These are phyloP conservation scores for Syngnathus floridae DNA, from an alignment of 2,113 vertebrate species.

Conservation along the genomic window DNA sequence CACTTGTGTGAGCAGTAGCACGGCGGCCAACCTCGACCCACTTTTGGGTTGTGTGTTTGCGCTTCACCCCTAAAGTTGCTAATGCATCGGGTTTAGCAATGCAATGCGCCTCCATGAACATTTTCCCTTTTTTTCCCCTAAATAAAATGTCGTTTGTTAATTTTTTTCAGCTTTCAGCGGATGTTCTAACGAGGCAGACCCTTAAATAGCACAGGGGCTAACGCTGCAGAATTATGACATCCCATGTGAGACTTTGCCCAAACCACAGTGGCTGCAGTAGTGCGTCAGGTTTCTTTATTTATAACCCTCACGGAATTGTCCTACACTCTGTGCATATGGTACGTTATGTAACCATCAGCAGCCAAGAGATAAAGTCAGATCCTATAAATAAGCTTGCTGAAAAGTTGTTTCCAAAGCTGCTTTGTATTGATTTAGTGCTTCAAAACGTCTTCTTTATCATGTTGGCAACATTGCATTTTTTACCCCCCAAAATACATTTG, in stretches of 20 bases:
- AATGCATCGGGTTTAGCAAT: neutral
- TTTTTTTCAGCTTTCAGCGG: constrained; percentile 29
- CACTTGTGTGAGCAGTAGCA: constrained; percentile 31
- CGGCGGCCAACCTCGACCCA: neutral
- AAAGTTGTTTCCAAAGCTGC: constrained; percentile 46
- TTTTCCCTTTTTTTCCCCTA: constrained; percentile 32
- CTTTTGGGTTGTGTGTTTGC: neutral
- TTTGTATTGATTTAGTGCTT: constrained; percentile 39
- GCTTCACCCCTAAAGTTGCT: neutral
- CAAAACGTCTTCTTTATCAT: constrained; percentile 14
- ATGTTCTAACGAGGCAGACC: constrained; percentile 67
- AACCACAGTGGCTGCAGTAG: constrained; percentile 64
- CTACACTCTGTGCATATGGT: constrained; percentile 63
- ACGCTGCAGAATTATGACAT: constrained; percentile 65
- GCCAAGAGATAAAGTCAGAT: constrained; percentile 51
- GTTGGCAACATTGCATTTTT: constrained; percentile 3
- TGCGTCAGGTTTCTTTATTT: constrained; percentile 69
- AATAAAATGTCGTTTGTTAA: constrained; percentile 59
- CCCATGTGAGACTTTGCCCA: constrained; percentile 65
- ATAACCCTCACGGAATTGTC: constrained; percentile 63
- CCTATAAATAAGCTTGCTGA: constrained; percentile 45
- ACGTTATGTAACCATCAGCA: constrained; percentile 54
- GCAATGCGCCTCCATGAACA: constrained; percentile 18
- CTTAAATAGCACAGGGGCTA: constrained; percentile 66
- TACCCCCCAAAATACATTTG: neutral